Conservation (phyloP, 2,888 invertebrate genomes). For the Axea sp. region DNA sequence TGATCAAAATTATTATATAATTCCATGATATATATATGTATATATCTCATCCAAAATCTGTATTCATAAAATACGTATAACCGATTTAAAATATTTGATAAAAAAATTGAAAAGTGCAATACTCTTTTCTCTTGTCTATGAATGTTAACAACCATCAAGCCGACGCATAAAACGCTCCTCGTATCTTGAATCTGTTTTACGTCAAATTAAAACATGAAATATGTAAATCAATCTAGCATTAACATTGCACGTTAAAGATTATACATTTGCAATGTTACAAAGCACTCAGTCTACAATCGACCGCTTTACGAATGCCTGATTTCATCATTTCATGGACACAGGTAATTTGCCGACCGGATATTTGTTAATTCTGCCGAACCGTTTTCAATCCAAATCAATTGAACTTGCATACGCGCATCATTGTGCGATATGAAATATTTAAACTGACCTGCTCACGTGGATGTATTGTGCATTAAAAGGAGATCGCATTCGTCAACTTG, state of each 20-base stretch:
- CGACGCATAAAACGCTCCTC: not conserved
- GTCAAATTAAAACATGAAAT: slow-evolving; percentile 7
- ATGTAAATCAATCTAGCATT: slow-evolving; percentile 30
- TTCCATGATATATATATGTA: too few relatives aligned
- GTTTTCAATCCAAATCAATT: slow-evolving; percentile 39
- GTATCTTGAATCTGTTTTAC: not conserved
- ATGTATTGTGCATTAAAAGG: too few relatives aligned
- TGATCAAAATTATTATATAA: too few relatives aligned
- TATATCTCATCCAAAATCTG: too few relatives aligned
- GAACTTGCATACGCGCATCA: slow-evolving; percentile 30
- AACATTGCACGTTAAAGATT: slow-evolving; percentile 9
- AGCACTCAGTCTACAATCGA: slow-evolving; percentile 21
- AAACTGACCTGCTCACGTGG: too few relatives aligned
- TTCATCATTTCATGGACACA: slow-evolving; percentile 38
- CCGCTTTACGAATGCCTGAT: slow-evolving; percentile 9
- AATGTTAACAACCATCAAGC: too few relatives aligned
- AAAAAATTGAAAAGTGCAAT: too few relatives aligned
- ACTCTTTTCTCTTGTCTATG: too few relatives aligned
- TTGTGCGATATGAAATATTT: slow-evolving; percentile 23
- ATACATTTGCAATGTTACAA: slow-evolving; percentile 18
- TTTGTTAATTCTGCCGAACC: slow-evolving; percentile 48
- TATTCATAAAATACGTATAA: too few relatives aligned
- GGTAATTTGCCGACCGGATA: slow-evolving; percentile 44
- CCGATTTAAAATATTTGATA: too few relatives aligned
- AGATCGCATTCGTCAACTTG: too few relatives aligned